Evolutionary conservation across 2,888 invertebrate species (phyloP).

Genomic region (Leptodirus hochenwartii): DNA sequence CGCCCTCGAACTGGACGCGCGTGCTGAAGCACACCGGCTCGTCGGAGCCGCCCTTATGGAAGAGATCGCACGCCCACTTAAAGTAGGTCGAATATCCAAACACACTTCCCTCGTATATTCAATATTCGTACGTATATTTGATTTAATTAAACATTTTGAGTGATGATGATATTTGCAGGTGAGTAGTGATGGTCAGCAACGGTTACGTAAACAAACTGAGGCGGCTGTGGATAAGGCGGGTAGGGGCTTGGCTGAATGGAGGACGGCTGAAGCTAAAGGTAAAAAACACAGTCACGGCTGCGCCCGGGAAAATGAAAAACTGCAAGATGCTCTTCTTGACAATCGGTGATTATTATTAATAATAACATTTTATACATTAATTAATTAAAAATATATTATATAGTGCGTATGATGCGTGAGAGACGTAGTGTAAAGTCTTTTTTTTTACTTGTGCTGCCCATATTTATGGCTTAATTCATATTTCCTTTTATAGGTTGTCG

Average conservation of each 20-base stretch:
- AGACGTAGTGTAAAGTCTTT: not conserved
- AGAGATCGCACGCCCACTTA: conserved; percentile 79
- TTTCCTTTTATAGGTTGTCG: conserved; percentile 24
- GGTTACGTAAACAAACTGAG: too few relatives aligned
- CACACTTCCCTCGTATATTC: too few relatives aligned
- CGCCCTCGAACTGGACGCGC: conserved; percentile 80
- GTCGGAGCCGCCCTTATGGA: conserved; percentile 46
- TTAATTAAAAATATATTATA: conserved; percentile 3
- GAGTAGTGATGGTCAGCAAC: too few relatives aligned
- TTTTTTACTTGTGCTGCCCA: not conserved
- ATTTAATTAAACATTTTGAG: too few relatives aligned
- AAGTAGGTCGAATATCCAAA: too few relatives aligned
- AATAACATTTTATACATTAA: conserved; percentile 13
- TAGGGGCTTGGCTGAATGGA: conserved; percentile 65
- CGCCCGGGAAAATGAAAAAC: conserved; percentile 79
- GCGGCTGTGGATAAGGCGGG: conserved; percentile 72
- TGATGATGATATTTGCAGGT: too few relatives aligned
- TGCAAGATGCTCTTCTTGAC: conserved; percentile 59
- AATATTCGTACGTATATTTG: too few relatives aligned
- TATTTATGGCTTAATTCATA: too few relatives aligned
- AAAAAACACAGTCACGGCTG: conserved; percentile 78
- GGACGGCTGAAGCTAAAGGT: conserved; percentile 70
- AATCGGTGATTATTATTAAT: conserved; percentile 25
- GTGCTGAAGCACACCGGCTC: conserved; percentile 74
- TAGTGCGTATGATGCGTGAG: too few relatives aligned